Conservation (phyloP, 1,140 invertebrate genomes). For the Aphidius gifuensis region DNA sequence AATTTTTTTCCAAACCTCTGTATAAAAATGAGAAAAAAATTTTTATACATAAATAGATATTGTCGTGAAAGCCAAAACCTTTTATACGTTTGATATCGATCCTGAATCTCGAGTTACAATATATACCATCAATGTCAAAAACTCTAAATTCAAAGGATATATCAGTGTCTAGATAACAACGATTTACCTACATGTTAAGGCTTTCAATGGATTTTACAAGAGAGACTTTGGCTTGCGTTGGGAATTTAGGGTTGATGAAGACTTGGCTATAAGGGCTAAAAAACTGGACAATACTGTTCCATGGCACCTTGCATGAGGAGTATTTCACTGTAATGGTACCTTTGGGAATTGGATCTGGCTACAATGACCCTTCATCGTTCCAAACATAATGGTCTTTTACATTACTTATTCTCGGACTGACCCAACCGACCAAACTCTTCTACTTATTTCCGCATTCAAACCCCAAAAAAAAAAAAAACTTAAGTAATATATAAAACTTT, state of each 20-base stretch:
- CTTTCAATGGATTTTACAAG: constrained; percentile 27
- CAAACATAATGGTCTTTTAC: constrained; percentile 55
- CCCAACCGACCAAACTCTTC: constrained; percentile 37
- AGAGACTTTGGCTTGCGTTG: not conserved
- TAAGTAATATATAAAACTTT: too few species aligned
- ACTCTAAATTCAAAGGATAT: constrained; percentile 37
- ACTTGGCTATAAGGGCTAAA: constrained; percentile 23
- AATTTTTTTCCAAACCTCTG: too few species aligned
- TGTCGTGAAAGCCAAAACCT: too few species aligned
- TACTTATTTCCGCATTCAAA: not conserved
- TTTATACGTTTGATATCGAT: too few species aligned
- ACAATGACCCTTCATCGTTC: constrained; percentile 49
- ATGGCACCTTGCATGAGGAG: constrained; percentile 52
- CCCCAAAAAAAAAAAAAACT: too few species aligned
- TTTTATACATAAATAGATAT: too few species aligned
- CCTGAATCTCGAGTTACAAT: too few species aligned
- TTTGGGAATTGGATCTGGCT: constrained; percentile 51
- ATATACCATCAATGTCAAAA: too few species aligned
- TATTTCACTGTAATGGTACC: constrained; percentile 58
- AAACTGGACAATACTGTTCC: constrained; percentile 27
- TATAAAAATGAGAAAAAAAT: too few species aligned
- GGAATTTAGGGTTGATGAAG: constrained; percentile 18
- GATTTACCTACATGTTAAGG: constrained; percentile 53
- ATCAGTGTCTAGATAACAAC: constrained; percentile 58
- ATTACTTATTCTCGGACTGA: constrained; percentile 51